phyloP scores from a whole-genome alignment of 2,888 invertebrate species.

The Lissonota sp. region DNA sequence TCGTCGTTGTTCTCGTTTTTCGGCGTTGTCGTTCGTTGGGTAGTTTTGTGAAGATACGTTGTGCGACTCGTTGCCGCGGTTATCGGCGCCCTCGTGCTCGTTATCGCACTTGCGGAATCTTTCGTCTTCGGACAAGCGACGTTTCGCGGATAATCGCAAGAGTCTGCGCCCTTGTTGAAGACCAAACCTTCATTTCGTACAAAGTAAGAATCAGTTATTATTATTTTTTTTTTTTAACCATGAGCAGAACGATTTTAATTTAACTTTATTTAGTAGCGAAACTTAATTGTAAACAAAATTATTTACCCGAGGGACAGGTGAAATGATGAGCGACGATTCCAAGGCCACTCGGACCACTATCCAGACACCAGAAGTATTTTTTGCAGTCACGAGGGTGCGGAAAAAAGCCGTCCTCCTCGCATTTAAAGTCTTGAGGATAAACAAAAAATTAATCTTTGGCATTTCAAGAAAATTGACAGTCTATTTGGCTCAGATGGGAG shows the following conservation, averaged over 20 bases:
- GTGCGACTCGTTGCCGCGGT: constrained; percentile 84
- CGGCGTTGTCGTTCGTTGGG: constrained; percentile 85
- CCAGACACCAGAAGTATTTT: constrained; percentile 97
- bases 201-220: constrained; percentile 15
- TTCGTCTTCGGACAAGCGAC: constrained; percentile 91
- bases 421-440: constrained; percentile 90
- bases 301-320: constrained; percentile 93
- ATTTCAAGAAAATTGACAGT: no score
- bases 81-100: constrained; percentile 83
- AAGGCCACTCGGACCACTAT: constrained; percentile 94
- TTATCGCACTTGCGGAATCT: constrained; percentile 84
- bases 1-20: constrained; percentile 82
- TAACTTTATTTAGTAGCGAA: background rate
- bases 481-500: no score
- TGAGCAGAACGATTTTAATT: constrained; percentile 9
- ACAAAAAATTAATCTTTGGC: constrained; percentile 16
- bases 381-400: constrained; percentile 96
- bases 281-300: constrained; percentile 21
- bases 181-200: constrained; percentile 88
- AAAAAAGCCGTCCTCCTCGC: constrained; percentile 96
- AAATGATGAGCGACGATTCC: constrained; percentile 97
- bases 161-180: constrained; percentile 96
- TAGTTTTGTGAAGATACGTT: constrained; percentile 82
- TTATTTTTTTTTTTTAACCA: constrained; percentile 1
- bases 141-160: constrained; percentile 96